phyloP scores from a whole-genome alignment of 2,113 vertebrate species.

The Barnardius zonarius region DNA sequence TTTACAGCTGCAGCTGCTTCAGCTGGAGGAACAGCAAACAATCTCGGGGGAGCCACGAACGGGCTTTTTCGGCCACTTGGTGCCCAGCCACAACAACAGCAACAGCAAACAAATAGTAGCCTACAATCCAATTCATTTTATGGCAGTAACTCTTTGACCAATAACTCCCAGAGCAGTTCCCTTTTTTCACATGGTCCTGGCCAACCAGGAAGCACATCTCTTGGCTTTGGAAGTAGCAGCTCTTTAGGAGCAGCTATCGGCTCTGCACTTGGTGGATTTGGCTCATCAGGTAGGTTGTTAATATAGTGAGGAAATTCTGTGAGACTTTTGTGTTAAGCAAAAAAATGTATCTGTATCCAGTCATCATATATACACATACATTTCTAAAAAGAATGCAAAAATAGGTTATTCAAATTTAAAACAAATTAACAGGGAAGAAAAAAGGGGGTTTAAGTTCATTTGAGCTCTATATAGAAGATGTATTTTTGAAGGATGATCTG shows the following conservation, averaged over 20 bases:
- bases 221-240: conserved; percentile 90
- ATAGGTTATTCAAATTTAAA: background rate
- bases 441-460: background rate
- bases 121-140: conserved; percentile 93
- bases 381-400: conserved; percentile 1
- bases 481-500: background rate
- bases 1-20: conserved; percentile 87
- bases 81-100: conserved; percentile 86
- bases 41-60: conserved; percentile 88
- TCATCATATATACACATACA: background rate
- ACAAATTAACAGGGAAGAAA: background rate
- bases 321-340: background rate
- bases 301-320: conserved; percentile 40
- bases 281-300: conserved; percentile 87
- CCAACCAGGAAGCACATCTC: conserved; percentile 85
- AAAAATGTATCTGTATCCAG: conserved; percentile 8
- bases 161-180: conserved; percentile 93
- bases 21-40: conserved; percentile 89
- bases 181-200: conserved; percentile 92
- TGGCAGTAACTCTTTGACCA: conserved; percentile 87
- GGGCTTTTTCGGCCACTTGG: conserved; percentile 91
- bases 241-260: conserved; percentile 91
- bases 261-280: conserved; percentile 93
- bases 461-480: background rate
- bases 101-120: conserved; percentile 84